Base-by-base conservation (phyloP, 2,888 invertebrate species). In the Cosmopolites sordidus region DNA sequence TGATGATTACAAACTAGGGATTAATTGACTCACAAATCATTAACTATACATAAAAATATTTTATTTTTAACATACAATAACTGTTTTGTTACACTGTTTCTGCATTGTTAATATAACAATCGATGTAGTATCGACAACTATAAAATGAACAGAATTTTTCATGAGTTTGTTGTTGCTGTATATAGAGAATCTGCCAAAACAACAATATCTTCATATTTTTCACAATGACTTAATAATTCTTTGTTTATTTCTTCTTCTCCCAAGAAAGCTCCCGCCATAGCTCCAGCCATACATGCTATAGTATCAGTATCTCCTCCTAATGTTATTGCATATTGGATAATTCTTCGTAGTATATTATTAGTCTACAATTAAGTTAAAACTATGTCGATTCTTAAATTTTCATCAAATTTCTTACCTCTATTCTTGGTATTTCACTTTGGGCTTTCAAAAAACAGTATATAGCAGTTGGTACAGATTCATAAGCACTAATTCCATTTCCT, bases 221-320 rank as follows among this genome's bases (percentile, higher is more conserved):
- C 87, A 66, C 84, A 86, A 60, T 82, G 80, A 46, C 75, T 73
- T 16, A 79, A 69, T 60, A 85, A 70, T 43, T 74, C 68, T 16
- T 69, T 58, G 43, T 71, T 71, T 42, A 87, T 77, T 6, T 70
- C 66, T 16, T 79, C 76, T 55, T 81, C 75, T 1, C 87, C 84
- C 60, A 83, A 78, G 68, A 78, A 83, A 16, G 86, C 86, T 1
- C 87, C 87, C 17, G 81, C 79, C 51, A 87, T 78, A 1, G 83
- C 81, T 9, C 84, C 86, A 2, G 87, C 81, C 87, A 88, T 87
- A 43, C 81, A 79, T 0, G 84, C 87, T 62, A 89, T 86, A 0
- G 88, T 89, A 64, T 89, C 88, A 0, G 87, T 84, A 69, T 89
- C 88, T 2, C 88, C 88, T 16, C 88, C 88, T 9, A 89, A 71